Evolutionary conservation across 2,113 vertebrate genomes (phyloP), one percentile per base, ranked within the genome.

Genomic region (Atrichornis clamosus): DNA sequence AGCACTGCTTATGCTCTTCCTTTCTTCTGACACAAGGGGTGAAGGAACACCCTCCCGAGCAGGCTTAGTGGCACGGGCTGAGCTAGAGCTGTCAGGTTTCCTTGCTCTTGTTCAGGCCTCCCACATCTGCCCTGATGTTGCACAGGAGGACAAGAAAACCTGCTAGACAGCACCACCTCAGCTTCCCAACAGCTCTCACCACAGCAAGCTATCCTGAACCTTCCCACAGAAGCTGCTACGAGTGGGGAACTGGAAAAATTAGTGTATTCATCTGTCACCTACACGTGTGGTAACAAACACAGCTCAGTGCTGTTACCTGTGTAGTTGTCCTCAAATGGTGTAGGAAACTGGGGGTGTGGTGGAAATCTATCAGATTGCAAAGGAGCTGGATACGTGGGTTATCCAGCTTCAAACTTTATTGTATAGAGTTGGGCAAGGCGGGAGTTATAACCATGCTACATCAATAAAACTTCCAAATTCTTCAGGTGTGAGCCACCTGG

Each of bases 231-330:
- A 68, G 32, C n/a, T 50, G 17, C 82, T 65, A 16, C 15, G 39
- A 28, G 8, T 10, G 8, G 26, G 13, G 17, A 28, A 35, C 56
- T 23, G 53, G 33, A 7, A 65, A 92, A 88, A 80, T 5, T 3
- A 59, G 9, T 26, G 23, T 19, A 20, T 49, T 37, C 50, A 35
- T 35, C 41, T 62, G 42, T 41, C 64, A 35, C 9, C 41, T 30
- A 0, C 1, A n/a, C 0, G 0, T 19, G 28, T 10, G 32, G 28
- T 7, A 64, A 42, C 4, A 5, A 42, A 73, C 53, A 2, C 47
- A 35, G 16, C 60, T 41, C 32, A 42, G 6, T 77, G 59, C 46
- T 49, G 19, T 50, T 33, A 41, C 23, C 52, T 39, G 35, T 63
- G 47, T 12, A 63, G 20, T 1, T 44, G 41, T 41, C 32, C 47